Evolutionary conservation across 1,140 invertebrate species (phyloP), one percentile per base, ranked within the genome.

Genomic region (Lutraria rhynchaena): DNA sequence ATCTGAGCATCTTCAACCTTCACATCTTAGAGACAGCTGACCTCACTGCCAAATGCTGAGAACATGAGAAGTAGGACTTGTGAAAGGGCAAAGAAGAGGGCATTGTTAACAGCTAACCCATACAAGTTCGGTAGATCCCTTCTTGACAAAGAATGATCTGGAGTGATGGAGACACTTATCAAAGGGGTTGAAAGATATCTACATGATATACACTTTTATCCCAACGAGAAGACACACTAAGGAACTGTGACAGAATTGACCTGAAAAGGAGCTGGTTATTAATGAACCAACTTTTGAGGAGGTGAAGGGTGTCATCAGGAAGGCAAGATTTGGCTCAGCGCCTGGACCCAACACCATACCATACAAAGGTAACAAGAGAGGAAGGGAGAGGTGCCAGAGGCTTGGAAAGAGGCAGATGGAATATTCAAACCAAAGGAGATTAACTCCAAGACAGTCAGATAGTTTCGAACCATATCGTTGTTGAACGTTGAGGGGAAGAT

Each of bases 281-380:
- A 35, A 29, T 11, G 70, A 73, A n/a, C 70, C 70, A 57, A 73
- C 35, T 22, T 46, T 73, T 29, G 49, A n/a, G 3, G 70, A 57
- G 22, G 70, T 73, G 51, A 55, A 73, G 35, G 7, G 57, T 9
- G 35, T 61, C 41, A 35, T 75, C 7, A 73, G 41, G 53, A 73
- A 73, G 15, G 69, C 69, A 22, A 73, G 69, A 57, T 35, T 31
- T 73, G 35, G 35, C 35, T 75, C 73, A 19, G 73, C 73, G 0
- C 33, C 70, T 13, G 70, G 70, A 58, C 70, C 70, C 33, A 74
- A 60, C 58, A 33, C 22, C 24, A 75, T 75, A 4, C 73, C 57
- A 17, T 75, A 75, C 57, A 75, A 61, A 49, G 58, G 60, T 27
- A 58, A 75, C 41, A 57, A 73, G 70, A 73, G 67, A 35, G 49